Base-by-base conservation (phyloP, 2,113 vertebrate genomes). In the Cavia porcellus region DNA sequence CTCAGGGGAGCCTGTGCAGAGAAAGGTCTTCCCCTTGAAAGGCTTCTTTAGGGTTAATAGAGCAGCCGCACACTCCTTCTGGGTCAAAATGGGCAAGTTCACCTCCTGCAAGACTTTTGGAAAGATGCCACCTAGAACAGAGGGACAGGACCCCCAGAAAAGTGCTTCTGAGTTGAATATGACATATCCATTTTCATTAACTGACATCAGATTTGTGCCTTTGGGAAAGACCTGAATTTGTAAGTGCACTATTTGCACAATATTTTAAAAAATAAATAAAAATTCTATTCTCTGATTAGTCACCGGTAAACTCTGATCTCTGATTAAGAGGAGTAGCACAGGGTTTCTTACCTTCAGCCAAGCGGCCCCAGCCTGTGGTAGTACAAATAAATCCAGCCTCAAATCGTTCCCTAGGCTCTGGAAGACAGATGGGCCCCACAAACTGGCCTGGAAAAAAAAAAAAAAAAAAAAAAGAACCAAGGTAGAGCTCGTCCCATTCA, bases 1-100 rank as follows among this genome's bases (percentile, higher is more conserved):
- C 68, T 97, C 98, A 82, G 99, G 99, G 86, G 99, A 99, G 14
- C 99, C 99, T 32, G 99, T 99, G 98, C 99, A 99, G 85, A 99
- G 93, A 25, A 99, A 97, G 2, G 99, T 99, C 86, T 97, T 96
- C 72, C 97, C 98, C 11, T 79, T 95, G 42, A 98, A 77, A 14
- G 97, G 98, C 35, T 97, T 98, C 95, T 96, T 98, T 47, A 99
- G 92, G 19, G 98, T 98, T 88, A 98, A 94, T 38, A 99, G 98
- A n/a, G 98, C 98, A 52, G 97, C 35, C 66, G 97, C 98, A 97
- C 99, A 99, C 57, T 98, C 98, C 12, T 97, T 96, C 35, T 97
- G 96, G 24, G 98, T 98, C 62, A 99, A 97, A 89, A 99, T 97
- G n/a, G 99, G 99, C 64, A 99, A 93, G 47, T 95, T 94, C 42